Evolutionary conservation across 2,888 invertebrate species (phyloP).

Genomic region (Acrocyrtus sp.): DNA sequence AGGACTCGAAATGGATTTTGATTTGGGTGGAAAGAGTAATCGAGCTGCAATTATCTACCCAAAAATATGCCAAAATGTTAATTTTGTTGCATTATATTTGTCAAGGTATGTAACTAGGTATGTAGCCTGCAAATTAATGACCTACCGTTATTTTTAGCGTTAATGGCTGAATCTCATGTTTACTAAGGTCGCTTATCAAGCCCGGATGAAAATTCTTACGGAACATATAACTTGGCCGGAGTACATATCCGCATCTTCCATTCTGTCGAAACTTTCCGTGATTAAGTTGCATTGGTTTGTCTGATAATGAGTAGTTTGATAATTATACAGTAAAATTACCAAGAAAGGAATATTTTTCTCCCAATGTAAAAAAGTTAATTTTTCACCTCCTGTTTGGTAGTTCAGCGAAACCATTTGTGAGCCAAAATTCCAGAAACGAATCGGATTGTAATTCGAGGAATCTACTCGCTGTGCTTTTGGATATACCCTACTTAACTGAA

Average conservation of each 20-base stretch:
- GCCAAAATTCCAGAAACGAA: constrained; percentile 94
- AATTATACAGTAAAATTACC: not conserved
- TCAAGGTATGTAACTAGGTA: not conserved
- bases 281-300: constrained; percentile 96
- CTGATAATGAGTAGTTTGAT: constrained; percentile 68
- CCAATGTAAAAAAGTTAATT: not conserved
- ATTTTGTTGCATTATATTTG: not conserved
- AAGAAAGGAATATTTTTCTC: not conserved
- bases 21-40: constrained; percentile 77
- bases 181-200: not conserved
- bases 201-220: constrained; percentile 20
- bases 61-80: not conserved
- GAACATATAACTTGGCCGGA: constrained; percentile 91
- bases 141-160: constrained; percentile 75
- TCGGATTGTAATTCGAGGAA: constrained; percentile 96
- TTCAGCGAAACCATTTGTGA: constrained; percentile 98
- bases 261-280: constrained; percentile 92
- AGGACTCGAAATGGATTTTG: constrained; percentile 84
- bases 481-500: constrained; percentile 93
- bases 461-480: constrained; percentile 84
- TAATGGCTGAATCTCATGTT: constrained; percentile 66
- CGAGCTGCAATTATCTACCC: constrained; percentile 85
- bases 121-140: too few relatives aligned
- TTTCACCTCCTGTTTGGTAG: constrained; percentile 83
- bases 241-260: constrained; percentile 89